Evolutionary conservation across 2,888 invertebrate species (phyloP).

Genomic region (Dendrolimus houi): DNA sequence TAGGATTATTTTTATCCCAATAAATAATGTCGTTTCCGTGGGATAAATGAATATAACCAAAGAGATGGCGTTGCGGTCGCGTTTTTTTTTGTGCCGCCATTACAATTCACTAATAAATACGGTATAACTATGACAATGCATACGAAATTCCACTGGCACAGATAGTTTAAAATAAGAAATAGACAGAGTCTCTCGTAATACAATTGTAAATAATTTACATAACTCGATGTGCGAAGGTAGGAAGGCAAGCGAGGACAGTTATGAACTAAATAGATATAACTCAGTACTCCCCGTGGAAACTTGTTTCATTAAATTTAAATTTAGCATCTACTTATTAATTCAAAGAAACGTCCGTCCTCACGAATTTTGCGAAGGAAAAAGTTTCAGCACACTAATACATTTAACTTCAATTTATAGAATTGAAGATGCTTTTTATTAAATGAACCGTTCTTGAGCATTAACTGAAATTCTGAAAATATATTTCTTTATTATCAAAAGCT

Average conservation of each 20-base stretch:
- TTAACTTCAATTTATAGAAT: constrained; percentile 30
- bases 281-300: constrained; percentile 42
- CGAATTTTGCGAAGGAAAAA: constrained; percentile 32
- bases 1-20: too few relatives aligned
- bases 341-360: constrained; percentile 45
- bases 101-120: too few relatives aligned
- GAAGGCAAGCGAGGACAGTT: constrained; percentile 30
- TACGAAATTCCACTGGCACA: too few relatives aligned
- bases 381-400: constrained; percentile 37
- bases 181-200: background rate
- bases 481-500: background rate
- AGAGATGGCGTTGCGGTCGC: too few relatives aligned
- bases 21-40: too few relatives aligned
- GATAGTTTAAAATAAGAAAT: too few relatives aligned
- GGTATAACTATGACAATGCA: too few relatives aligned
- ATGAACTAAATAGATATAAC: constrained; percentile 40
- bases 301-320: constrained; percentile 70
- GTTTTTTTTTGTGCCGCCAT: too few relatives aligned
- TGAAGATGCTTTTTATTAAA: background rate
- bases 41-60: too few relatives aligned
- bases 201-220: constrained; percentile 21
- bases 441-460: background rate
- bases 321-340: constrained; percentile 63
- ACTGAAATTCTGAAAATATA: background rate
- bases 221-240: constrained; percentile 34